Percentiles rank a stretch among this genome's conserved stretches.
Conservation (phyloP, 2,113 vertebrate genomes). For the Guaruba guarouba region DNA sequence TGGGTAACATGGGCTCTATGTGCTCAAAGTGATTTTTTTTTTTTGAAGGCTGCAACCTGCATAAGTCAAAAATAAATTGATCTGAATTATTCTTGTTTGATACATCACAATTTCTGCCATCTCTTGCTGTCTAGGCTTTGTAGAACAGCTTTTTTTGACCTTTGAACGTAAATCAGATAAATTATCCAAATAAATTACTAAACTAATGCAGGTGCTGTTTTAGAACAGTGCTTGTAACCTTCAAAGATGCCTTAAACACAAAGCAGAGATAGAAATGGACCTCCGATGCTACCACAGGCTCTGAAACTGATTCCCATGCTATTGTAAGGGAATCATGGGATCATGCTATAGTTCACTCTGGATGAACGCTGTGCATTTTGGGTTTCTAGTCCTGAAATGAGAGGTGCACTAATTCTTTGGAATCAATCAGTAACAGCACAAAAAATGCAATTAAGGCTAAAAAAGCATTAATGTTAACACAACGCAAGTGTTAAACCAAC, state of each 20-base stretch:
- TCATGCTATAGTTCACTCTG: not conserved
- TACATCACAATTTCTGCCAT: not conserved
- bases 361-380: not conserved
- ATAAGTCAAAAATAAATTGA: slow-evolving; percentile 41
- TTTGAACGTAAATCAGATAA: slow-evolving; percentile 48
- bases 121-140: slow-evolving; percentile 13
- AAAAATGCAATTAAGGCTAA: not conserved
- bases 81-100: not conserved
- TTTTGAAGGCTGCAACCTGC: not conserved
- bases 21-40: slow-evolving; percentile 22
- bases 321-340: not conserved
- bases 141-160: slow-evolving; percentile 13
- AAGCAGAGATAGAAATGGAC: not conserved
- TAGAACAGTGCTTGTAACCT: slow-evolving; percentile 13
- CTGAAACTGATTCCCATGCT: not conserved
- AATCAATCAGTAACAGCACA: not conserved
- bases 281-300: slow-evolving; percentile 7
- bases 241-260: not conserved
- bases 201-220: slow-evolving; percentile 3
- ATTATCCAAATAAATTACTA: slow-evolving; percentile 48
- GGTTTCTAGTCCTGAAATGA: not conserved
- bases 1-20: not conserved
- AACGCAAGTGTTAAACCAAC: not conserved
- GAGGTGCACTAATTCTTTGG: not conserved
- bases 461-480: not conserved